Percentiles rank a stretch among this genome's conserved stretches.
These are phyloP conservation scores for Archivesica marissinica DNA, from an alignment of 1,140 invertebrate species.

Conservation along the genomic window DNA sequence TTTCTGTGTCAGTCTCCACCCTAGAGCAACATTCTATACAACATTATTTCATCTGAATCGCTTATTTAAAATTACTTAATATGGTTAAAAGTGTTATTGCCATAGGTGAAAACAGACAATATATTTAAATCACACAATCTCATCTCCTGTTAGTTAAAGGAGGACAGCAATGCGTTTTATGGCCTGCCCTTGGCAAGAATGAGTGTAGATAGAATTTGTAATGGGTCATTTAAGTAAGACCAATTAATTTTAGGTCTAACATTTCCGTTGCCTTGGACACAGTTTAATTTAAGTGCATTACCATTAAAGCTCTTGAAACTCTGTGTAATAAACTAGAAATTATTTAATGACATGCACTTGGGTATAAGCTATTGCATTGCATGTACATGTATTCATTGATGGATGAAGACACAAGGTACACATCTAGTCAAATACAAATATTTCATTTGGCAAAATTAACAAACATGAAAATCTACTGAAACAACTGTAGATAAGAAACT, in stretches of 20 bases:
- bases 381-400: no score
- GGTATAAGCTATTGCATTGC: no score
- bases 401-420: no score
- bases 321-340: neutral
- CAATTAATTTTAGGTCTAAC: neutral
- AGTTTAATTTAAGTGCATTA: neutral
- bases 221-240: no score
- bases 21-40: neutral
- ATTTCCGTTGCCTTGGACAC: neutral
- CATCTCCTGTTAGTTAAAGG: neutral
- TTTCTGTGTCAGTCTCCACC: neutral
- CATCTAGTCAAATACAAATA: no score
- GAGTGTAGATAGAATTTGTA: neutral
- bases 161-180: neutral
- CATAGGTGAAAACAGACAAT: neutral
- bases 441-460: no score
- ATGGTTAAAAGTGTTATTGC: neutral
- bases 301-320: neutral
- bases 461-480: no score
- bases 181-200: neutral
- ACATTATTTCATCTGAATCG: slow-evolving; percentile 1
- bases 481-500: no score
- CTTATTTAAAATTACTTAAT: slow-evolving; percentile 20
- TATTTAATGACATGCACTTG: neutral
- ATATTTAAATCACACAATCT: neutral